Conservation (phyloP, 2,797 vertebrate genomes). For the Mormyrus hasselquistii region DNA sequence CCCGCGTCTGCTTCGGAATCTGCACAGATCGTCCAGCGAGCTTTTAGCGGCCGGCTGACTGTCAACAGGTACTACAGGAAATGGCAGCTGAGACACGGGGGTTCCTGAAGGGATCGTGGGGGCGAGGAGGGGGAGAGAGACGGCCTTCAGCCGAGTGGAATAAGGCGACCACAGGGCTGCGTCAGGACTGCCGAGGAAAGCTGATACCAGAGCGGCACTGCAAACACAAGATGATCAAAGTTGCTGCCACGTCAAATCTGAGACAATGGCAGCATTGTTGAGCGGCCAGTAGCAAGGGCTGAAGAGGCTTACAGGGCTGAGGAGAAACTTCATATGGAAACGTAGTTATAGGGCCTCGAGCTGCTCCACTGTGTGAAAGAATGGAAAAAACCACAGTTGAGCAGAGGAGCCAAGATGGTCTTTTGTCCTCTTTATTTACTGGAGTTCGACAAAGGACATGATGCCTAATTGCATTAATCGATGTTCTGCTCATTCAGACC, state of each 20-base stretch:
- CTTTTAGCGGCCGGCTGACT: neutral
- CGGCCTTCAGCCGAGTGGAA: neutral
- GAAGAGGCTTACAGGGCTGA: slow-evolving; percentile 32
- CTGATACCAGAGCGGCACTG: slow-evolving; percentile 18
- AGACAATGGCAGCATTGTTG: slow-evolving; percentile 39
- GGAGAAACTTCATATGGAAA: slow-evolving; percentile 26
- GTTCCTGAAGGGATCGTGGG: neutral
- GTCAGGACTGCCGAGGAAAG: slow-evolving; percentile 15
- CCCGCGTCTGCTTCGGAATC: neutral
- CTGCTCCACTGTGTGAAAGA: neutral
- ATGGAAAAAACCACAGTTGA: neutral
- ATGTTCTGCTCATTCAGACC: slow-evolving; percentile 28
- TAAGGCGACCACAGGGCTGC: slow-evolving; percentile 11
- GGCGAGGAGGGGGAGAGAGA: neutral
- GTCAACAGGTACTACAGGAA: slow-evolving; percentile 13
- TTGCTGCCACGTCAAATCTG: slow-evolving; percentile 36
- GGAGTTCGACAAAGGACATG: neutral
- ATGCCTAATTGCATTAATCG: slow-evolving; percentile 33
- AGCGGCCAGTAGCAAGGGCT: slow-evolving; percentile 15
- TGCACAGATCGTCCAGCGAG: neutral
- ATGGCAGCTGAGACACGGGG: neutral
- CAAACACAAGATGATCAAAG: slow-evolving; percentile 39
- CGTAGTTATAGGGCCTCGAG: neutral
- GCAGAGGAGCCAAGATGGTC: neutral
- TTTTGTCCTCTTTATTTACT: neutral